Evolutionary conservation across 2,888 invertebrate genomes (phyloP).

Genomic region (Diaphora mendica): DNA sequence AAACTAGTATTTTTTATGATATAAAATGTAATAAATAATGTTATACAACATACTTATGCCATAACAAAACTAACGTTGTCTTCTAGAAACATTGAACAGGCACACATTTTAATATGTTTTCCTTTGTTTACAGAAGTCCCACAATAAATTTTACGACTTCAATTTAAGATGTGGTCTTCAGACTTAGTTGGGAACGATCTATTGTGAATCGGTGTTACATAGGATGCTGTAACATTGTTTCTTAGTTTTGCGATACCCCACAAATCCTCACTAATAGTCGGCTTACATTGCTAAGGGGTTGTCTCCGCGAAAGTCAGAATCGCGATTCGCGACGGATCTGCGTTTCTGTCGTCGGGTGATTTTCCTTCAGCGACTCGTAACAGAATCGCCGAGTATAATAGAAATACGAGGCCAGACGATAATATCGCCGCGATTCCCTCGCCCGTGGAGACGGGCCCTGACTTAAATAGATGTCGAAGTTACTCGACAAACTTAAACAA

Average conservation of each 20-base stretch:
- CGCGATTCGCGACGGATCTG: too few relatives aligned
- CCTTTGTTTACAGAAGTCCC: not conserved
- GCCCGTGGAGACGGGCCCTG: too few relatives aligned
- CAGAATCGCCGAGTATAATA: too few relatives aligned
- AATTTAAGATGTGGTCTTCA: not conserved
- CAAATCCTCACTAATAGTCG: not conserved
- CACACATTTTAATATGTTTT: not conserved
- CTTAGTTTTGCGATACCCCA: not conserved
- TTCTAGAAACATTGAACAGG: not conserved
- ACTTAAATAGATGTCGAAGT: constrained; percentile 4
- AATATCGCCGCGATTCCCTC: too few relatives aligned
- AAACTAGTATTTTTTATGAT: constrained; percentile 12
- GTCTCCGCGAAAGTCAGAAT: too few relatives aligned
- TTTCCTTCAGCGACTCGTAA: too few relatives aligned
- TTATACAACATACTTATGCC: not conserved
- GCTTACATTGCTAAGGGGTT: not conserved
- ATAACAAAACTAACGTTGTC: too few relatives aligned
- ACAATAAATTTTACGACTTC: constrained; percentile 6
- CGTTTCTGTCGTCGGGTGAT: too few relatives aligned
- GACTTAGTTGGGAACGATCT: not conserved
- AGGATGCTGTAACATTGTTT: constrained; percentile 1
- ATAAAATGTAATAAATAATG: not conserved
- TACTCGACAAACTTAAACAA: not conserved
- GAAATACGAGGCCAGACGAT: too few relatives aligned
- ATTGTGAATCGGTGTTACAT: not conserved